Conservation (phyloP, 2,888 invertebrate species). For the Nomada flava region DNA sequence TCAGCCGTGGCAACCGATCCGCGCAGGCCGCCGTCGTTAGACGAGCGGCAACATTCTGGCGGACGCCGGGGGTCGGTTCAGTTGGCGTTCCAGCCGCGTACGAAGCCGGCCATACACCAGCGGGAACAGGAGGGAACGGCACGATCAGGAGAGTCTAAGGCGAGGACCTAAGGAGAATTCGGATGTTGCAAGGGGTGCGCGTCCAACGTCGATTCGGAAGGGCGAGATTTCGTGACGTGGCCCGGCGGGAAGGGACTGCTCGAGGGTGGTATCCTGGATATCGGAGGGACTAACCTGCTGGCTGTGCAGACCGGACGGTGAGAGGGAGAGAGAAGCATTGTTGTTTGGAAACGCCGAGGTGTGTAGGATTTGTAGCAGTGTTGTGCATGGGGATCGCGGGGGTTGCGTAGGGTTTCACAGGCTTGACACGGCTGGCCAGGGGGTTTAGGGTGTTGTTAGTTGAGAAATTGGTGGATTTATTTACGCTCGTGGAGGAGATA, state of each 20-base stretch:
- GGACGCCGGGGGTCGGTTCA: slow-evolving; percentile 63
- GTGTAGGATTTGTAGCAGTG: slow-evolving; percentile 8
- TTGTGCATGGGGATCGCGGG: too few species aligned
- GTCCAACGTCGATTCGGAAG: neutral
- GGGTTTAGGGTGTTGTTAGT: too few species aligned
- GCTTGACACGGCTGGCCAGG: too few species aligned
- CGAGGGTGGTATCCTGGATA: neutral
- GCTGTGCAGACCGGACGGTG: too few species aligned
- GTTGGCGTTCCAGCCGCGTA: slow-evolving; percentile 65
- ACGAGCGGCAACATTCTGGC: slow-evolving; percentile 66
- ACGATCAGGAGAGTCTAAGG: too few species aligned
- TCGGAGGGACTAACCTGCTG: neutral
- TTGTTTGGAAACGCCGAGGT: slow-evolving; percentile 13
- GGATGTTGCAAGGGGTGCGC: neutral
- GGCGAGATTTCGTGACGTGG: neutral
- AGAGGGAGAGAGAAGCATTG: neutral
- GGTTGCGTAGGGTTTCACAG: too few species aligned
- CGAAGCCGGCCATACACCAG: slow-evolving; percentile 16
- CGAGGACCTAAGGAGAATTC: too few species aligned
- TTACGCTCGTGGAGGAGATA: too few species aligned
- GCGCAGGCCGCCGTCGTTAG: slow-evolving; percentile 56
- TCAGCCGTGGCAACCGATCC: slow-evolving; percentile 55
- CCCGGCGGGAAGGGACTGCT: neutral
- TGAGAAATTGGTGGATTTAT: too few species aligned
- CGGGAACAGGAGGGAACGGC: neutral